Evolutionary conservation across 2,113 vertebrate genomes (phyloP), one percentile per base, ranked within the genome.

Genomic region (Gallinago media): DNA sequence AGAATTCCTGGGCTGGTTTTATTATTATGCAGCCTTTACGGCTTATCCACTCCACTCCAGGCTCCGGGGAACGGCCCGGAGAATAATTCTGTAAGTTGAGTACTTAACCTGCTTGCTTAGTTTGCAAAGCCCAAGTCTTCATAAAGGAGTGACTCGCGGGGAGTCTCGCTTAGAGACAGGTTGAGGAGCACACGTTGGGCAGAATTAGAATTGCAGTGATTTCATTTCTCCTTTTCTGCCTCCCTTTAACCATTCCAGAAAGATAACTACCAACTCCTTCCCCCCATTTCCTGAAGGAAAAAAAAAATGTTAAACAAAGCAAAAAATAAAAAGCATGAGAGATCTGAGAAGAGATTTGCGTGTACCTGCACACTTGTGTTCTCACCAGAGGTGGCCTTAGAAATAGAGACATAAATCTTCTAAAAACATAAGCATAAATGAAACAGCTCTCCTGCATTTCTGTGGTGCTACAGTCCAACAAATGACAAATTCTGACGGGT

Each of bases 81-180:
- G 59, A 80, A 95, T 47, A 42, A 94, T 62, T 91, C 88, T 56
- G 59, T 9, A 29, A 73, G 67, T 54, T 27, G 34, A 96, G 88
- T 65, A 66, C 70, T 95, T 95, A 40, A 67, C 62, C 76, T 66
- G 36, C 32, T 61, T 10, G 50, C 26, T 91, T 75, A 34, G 17
- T 71, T 61, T 81, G 93, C 96, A 84, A 63, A 92, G 71, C 56
- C 49, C 52, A 29, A 94, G 49, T 23, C 79, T 92, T 70, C 5
- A 4, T 46, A 22, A 50, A 73, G 55, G 67, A 62, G 34, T 4
- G 36, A n/a, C 42, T 83, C 29, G 26, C 4, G 36, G 47, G 75
- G 83, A 94, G 89, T 6, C 42, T 16, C 15, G 0, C 78, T 38
- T 13, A 9, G 25, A 55, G 88, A 16, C 2, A 1, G 46, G 19